Conservation (phyloP, 2,888 invertebrate genomes). For the Ecliptopera silaceata region DNA sequence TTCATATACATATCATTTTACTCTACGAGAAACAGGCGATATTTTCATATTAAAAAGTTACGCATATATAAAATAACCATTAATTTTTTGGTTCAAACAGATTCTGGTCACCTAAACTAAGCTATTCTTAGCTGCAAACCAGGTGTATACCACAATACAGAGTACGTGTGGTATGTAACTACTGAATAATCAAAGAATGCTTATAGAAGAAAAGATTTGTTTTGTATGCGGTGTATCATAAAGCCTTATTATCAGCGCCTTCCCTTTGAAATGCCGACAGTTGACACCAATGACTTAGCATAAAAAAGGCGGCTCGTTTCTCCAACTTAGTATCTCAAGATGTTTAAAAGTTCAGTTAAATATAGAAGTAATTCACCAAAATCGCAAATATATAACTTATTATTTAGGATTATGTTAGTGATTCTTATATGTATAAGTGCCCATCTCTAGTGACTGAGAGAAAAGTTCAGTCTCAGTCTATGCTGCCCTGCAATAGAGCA, state of each 20-base stretch:
- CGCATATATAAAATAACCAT: no score
- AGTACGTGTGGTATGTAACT: not conserved
- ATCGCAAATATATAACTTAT: no score
- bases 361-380: no score
- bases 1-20: no score
- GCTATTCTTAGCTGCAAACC: not conserved
- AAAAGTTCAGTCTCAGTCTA: no score
- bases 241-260: not conserved
- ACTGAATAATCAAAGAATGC: not conserved
- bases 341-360: not conserved
- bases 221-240: constrained; percentile 24
- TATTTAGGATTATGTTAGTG: no score
- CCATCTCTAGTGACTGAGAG: no score
- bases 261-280: constrained; percentile 7
- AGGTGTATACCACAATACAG: not conserved
- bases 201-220: constrained; percentile 5
- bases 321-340: not conserved
- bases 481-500: no score
- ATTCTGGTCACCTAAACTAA: not conserved
- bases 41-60: no score
- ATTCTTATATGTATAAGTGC: no score
- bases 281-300: constrained; percentile 40
- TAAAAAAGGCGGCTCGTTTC: not conserved
- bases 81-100: not conserved
- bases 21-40: no score